Conservation (phyloP, 2,113 vertebrate species). For the Barnardius zonarius region DNA sequence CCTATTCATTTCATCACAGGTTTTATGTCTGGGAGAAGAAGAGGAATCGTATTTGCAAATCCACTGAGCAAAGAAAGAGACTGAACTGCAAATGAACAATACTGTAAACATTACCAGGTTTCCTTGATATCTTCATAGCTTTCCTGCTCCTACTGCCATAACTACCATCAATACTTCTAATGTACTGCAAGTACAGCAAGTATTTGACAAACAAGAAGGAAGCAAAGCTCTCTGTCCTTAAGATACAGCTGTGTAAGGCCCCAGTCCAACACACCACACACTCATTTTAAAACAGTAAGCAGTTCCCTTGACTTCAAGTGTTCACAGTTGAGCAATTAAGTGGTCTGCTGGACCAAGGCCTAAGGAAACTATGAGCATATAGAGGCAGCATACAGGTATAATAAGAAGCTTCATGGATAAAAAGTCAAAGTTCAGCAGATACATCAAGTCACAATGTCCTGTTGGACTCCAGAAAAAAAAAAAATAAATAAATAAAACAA, state of each 20-base stretch:
- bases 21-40: constrained; percentile 15
- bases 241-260: background rate
- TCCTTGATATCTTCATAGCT: background rate
- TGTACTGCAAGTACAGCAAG: background rate
- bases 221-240: background rate
- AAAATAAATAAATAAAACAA: background rate
- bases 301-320: background rate
- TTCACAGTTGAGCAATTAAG: background rate
- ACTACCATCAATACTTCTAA: background rate
- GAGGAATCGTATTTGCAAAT: constrained; percentile 52
- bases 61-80: constrained; percentile 49
- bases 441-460: background rate
- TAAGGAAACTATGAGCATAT: background rate
- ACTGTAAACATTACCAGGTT: background rate
- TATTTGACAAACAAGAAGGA: background rate
- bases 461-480: background rate
- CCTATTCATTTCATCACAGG: constrained; percentile 51
- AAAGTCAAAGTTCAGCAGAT: background rate
- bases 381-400: background rate
- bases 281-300: background rate
- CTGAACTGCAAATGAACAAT: constrained; percentile 46
- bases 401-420: background rate
- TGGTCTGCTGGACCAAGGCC: constrained; percentile 12
- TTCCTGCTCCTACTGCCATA: background rate
- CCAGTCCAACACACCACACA: background rate